Evolutionary conservation across 2,113 vertebrate species (phyloP), one percentile per base, ranked within the genome.

Genomic region (Zosterops hypoxanthus): DNA sequence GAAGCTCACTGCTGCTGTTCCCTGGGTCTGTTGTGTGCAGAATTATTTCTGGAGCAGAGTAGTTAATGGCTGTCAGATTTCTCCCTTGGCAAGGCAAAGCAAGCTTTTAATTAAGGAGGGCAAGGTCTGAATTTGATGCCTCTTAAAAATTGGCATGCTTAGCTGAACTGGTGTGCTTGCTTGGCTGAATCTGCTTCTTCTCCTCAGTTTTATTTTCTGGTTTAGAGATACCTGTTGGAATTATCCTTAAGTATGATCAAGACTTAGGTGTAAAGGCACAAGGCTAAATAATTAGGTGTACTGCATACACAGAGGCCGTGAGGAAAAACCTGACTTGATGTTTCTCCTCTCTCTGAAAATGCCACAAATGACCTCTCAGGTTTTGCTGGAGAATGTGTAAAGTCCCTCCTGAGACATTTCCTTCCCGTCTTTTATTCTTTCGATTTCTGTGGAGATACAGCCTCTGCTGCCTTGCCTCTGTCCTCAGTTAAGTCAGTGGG

Each of bases 61-160:
- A 52, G 77, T 94, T 92, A 87, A 77, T 65, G 49, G 42, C 78
- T 82, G 66, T 87, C 73, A 87, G 53, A 89, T 88, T 92, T 92
- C 55, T 89, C 63, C 70, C 47, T 82, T 82, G 82, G 82, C 87
- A 92, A 90, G 71, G 75, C 85, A 77, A 92, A 57, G 47, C 80
- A 84, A 89, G 84, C 91, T 95, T 92, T 96, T 94, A 92, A 87
- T 91, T 91, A 91, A 87, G 87, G 46, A 88, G 78, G 25, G 42
- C 44, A 95, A 65, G 22, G 49, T 90, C 57, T 94, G 57, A 68
- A 93, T 82, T 64, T 79, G 84, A 84, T 92, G 57, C 66, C 65
- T 85, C 49, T 91, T 84, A 29, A 61, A 92, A 94, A 36, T 41
- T 82, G 90, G 53, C 85, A 76, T 0, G 0, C 41, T 89, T 57